Conservation (phyloP, 2,888 invertebrate genomes). For the Cinara cedri region DNA sequence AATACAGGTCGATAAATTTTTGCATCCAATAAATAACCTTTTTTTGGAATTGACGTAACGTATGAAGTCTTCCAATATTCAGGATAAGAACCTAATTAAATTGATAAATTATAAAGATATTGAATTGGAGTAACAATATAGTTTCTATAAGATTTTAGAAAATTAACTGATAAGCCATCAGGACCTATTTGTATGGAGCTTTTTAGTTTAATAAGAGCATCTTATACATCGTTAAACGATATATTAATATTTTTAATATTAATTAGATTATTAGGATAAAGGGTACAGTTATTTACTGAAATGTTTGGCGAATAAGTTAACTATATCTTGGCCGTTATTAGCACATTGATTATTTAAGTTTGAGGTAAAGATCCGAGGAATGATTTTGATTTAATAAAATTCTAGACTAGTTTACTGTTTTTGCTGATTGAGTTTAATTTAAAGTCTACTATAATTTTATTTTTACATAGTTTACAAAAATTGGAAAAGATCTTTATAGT, state of each 20-base stretch:
- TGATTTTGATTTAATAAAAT: constrained; percentile 1
- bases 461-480: neutral
- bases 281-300: too few species aligned
- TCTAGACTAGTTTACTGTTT: neutral
- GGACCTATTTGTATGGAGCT: neutral
- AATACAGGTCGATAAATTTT: neutral
- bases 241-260: too few species aligned
- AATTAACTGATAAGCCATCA: neutral
- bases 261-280: too few species aligned
- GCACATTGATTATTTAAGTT: constrained; percentile 7
- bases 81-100: neutral
- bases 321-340: neutral
- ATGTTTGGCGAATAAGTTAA: too few species aligned
- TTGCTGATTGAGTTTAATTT: neutral
- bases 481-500: too few species aligned
- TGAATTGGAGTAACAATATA: neutral
- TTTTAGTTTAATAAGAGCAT: too few species aligned
- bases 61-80: neutral
- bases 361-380: neutral
- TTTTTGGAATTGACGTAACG: neutral
- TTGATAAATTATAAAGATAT: neutral
- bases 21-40: neutral
- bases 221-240: too few species aligned
- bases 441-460: neutral
- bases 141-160: neutral